Percentiles rank a stretch among this genome's conserved stretches.
These are phyloP conservation scores for Andrena hattorfiana DNA, from an alignment of 2,888 invertebrate genomes.

Conservation along the genomic window DNA sequence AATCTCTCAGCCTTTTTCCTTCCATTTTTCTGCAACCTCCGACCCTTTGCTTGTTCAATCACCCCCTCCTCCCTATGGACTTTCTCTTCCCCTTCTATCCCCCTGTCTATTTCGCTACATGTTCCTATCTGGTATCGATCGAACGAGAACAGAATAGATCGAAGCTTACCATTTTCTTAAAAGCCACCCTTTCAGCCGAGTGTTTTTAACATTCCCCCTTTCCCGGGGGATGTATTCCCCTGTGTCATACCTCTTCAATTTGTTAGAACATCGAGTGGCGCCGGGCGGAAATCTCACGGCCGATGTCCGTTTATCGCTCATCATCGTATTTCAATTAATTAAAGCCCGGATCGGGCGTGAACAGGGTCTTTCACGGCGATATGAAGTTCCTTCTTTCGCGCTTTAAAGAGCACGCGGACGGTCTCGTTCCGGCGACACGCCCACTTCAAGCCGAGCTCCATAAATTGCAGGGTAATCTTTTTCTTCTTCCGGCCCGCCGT, in stretches of 20 bases:
- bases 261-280: neutral
- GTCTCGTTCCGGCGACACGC: slow-evolving; percentile 35
- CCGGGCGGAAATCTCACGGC: neutral
- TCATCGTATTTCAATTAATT: slow-evolving; percentile 36
- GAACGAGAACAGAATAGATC: slow-evolving; percentile 14
- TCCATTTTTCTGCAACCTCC: slow-evolving; percentile 32
- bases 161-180: neutral
- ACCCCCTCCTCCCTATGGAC: neutral
- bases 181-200: too few relatives aligned
- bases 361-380: neutral
- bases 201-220: too few relatives aligned
- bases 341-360: neutral
- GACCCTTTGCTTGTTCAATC: neutral
- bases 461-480: slow-evolving; percentile 60
- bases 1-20: slow-evolving; percentile 16
- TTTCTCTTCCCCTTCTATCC: neutral
- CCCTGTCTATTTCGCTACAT: neutral
- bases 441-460: slow-evolving; percentile 37
- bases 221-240: too few relatives aligned
- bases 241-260: neutral
- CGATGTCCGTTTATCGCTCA: slow-evolving; percentile 9
- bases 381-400: slow-evolving; percentile 15
- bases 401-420: slow-evolving; percentile 14
- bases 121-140: slow-evolving; percentile 10
- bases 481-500: slow-evolving; percentile 28